A percentile compares a stretch with the other conserved stretches of the same genome.
Evolutionary conservation across 2,797 vertebrate genomes (phyloP).

Genomic region (Esox masquinongy): DNA sequence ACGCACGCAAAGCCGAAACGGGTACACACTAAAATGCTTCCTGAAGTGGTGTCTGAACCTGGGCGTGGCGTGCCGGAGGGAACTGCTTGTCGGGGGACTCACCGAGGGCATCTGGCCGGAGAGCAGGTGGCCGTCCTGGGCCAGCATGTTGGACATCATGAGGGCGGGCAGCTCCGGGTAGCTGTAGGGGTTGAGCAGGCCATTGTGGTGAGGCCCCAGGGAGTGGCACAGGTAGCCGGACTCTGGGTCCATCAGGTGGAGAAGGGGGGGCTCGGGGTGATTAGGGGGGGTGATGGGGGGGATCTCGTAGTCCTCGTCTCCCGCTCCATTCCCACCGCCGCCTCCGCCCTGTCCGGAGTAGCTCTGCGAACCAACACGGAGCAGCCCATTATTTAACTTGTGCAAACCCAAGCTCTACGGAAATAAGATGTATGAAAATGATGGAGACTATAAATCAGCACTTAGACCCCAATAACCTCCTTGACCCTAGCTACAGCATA

Average conservation of each 20-base stretch:
- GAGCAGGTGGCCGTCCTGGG: conserved; percentile 93
- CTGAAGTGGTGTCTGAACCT: not conserved
- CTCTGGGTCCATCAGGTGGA: conserved; percentile 97
- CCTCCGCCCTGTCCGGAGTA: conserved; percentile 80
- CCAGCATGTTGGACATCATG: conserved; percentile 99
- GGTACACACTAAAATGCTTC: too few species aligned
- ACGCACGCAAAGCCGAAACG: too few species aligned
- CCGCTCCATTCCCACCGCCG: conserved; percentile 65
- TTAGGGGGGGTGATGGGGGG: conserved; percentile 98
- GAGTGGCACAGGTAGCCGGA: conserved; percentile 95
- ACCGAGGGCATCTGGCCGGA: conserved; percentile 96
- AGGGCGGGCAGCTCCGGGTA: conserved; percentile 97
- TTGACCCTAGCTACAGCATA: not conserved
- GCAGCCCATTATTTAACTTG: not conserved
- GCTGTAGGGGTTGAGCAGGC: conserved; percentile 94
- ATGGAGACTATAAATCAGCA: not conserved
- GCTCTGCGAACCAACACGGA: conserved; percentile 71
- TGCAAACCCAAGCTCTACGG: not conserved
- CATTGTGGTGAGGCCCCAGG: conserved; percentile 83
- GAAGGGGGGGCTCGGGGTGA: conserved; percentile 90
- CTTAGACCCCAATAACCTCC: not conserved
- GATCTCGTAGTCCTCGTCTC: conserved; percentile 97
- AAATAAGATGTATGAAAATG: not conserved
- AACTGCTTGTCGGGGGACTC: conserved; percentile 70
- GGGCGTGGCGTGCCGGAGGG: not conserved